phyloP scores from a whole-genome alignment of 2,888 invertebrate genomes.

The Thelaira solivaga region DNA sequence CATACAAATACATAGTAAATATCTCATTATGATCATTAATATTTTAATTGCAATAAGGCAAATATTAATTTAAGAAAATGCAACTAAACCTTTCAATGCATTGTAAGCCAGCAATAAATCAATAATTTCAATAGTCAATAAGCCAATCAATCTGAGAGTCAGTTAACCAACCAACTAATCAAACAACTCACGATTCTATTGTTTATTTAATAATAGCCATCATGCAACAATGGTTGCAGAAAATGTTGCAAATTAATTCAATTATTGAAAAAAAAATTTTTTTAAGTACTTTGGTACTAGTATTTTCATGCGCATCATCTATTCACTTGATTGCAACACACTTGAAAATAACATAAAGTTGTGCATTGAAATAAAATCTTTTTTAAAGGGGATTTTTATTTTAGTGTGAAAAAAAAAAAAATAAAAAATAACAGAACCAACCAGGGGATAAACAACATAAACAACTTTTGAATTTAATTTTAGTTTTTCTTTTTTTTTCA shows the following conservation, averaged over 20 bases:
- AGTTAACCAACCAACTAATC: background rate
- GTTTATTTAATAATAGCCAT: background rate
- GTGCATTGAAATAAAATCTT: constrained; percentile 9
- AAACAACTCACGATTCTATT: background rate
- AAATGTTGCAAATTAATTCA: constrained; percentile 34
- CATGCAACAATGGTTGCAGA: background rate
- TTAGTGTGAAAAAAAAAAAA: background rate
- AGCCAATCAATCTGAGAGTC: background rate
- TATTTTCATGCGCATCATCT: constrained; percentile 11
- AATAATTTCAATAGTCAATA: too few species aligned
- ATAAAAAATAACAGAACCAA: constrained; percentile 1
- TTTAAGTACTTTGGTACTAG: background rate
- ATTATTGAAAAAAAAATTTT: constrained; percentile 22
- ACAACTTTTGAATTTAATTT: constrained; percentile 27
- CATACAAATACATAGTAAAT: too few species aligned
- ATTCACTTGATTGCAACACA: background rate
- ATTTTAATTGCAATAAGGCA: too few species aligned
- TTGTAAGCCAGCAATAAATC: too few species aligned
- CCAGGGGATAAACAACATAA: background rate
- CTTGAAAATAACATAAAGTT: constrained; percentile 19
- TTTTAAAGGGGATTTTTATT: background rate
- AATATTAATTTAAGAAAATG: too few species aligned
- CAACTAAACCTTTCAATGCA: background rate
- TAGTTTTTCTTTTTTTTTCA: background rate
- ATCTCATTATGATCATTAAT: too few species aligned